phyloP scores from a whole-genome alignment of 2,888 invertebrate genomes.

The Bombyx huttoni region DNA sequence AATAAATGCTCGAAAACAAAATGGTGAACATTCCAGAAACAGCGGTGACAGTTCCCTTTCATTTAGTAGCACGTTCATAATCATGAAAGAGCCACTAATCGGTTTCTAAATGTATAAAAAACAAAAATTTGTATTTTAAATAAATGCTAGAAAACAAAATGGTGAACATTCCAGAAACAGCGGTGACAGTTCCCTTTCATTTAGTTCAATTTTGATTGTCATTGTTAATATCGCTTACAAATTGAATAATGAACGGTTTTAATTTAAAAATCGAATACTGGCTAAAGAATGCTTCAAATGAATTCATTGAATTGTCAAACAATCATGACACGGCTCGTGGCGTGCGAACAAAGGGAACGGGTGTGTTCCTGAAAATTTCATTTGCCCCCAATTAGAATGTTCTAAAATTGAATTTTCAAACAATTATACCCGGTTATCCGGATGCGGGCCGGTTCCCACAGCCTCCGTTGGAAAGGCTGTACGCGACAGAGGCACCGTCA shows the following conservation, averaged over 20 bases:
- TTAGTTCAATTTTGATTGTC: neutral
- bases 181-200: neutral
- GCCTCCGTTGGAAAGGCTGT: constrained; percentile 36
- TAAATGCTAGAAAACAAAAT: too few species aligned
- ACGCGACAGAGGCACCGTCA: constrained; percentile 19
- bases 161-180: neutral
- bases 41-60: neutral
- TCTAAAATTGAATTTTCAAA: constrained; percentile 62
- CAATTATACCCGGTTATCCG: constrained; percentile 61
- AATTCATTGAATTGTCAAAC: constrained; percentile 51
- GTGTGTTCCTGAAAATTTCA: constrained; percentile 56
- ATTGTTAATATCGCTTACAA: neutral
- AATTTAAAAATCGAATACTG: neutral
- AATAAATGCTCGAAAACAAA: too few species aligned
- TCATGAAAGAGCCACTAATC: neutral
- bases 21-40: neutral
- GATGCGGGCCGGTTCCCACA: constrained; percentile 58
- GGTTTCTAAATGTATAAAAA: neutral
- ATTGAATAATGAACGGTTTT: neutral
- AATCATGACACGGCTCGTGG: constrained; percentile 45
- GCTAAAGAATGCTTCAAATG: constrained; percentile 26
- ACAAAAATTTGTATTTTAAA: neutral
- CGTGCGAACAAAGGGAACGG: constrained; percentile 47
- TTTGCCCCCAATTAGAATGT: constrained; percentile 60
- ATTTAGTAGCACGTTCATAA: constrained; percentile 8